A percentile compares a stretch with the other conserved stretches of the same genome.
These are phyloP conservation scores for Seriola aureovittata DNA, from an alignment of 2,113 vertebrate genomes.

Conservation along the genomic window DNA sequence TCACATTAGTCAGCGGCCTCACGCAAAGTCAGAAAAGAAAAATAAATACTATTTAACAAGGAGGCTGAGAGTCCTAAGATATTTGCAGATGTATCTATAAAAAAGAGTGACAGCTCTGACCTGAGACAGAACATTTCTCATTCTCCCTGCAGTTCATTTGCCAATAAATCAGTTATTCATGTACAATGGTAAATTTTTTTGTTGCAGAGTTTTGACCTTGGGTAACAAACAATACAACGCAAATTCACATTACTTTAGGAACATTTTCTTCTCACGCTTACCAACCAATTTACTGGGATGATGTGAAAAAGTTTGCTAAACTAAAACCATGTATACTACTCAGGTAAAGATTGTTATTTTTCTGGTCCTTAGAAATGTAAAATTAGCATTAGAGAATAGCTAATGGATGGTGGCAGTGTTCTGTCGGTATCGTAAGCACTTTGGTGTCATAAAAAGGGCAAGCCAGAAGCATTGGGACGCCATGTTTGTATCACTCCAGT, in stretches of 20 bases:
- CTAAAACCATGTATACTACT: slow-evolving; percentile 29
- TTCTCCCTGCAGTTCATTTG: slow-evolving; percentile 44
- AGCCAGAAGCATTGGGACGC: slow-evolving; percentile 47
- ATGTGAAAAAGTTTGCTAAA: slow-evolving; percentile 32
- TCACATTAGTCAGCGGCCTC: slow-evolving; percentile 30
- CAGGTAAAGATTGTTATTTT: slow-evolving; percentile 40
- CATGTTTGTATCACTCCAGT: slow-evolving; percentile 43
- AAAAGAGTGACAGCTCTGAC: slow-evolving; percentile 56
- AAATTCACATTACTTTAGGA: not conserved
- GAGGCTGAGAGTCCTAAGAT: slow-evolving; percentile 27
- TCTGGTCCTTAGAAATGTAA: slow-evolving; percentile 63
- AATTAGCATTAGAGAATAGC: slow-evolving; percentile 64
- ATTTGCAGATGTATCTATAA: slow-evolving; percentile 56
- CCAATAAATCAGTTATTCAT: slow-evolving; percentile 65
- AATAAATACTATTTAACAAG: slow-evolving; percentile 46
- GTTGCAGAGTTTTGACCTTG: slow-evolving; percentile 39
- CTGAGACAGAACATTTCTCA: slow-evolving; percentile 52
- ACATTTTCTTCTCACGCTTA: slow-evolving; percentile 26
- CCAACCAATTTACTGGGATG: slow-evolving; percentile 25
- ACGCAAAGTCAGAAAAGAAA: slow-evolving; percentile 6
- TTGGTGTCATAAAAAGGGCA: slow-evolving; percentile 66
- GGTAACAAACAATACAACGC: slow-evolving; percentile 28
- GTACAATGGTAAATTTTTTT: slow-evolving; percentile 26
- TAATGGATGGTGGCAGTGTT: slow-evolving; percentile 48
- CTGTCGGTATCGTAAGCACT: slow-evolving; percentile 52